Evolutionary conservation across 2,888 invertebrate species (phyloP).

Genomic region (Bedellia somnulentella): DNA sequence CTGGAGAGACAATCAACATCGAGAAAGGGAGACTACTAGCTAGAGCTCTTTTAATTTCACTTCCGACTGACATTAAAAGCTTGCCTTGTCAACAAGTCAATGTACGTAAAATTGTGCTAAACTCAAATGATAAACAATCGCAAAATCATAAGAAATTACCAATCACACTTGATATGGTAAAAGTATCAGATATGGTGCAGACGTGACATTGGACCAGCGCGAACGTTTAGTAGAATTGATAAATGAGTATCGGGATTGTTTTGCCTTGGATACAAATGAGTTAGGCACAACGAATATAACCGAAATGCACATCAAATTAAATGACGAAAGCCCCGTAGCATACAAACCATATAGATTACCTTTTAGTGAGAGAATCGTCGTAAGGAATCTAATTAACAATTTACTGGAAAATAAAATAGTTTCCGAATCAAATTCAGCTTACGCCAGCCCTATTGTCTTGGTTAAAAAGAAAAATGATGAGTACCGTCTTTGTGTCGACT

Average conservation of each 20-base stretch:
- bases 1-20: not conserved
- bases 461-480: conserved; percentile 13
- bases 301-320: conserved; percentile 4
- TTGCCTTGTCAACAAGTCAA: too few relatives aligned
- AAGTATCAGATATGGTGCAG: not conserved
- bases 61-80: too few relatives aligned
- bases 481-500: not conserved
- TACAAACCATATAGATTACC: conserved; percentile 7
- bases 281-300: conserved; percentile 1
- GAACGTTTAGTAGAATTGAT: not conserved
- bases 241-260: conserved; percentile 1
- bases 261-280: conserved; percentile 1
- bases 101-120: not conserved
- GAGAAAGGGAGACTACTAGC: not conserved
- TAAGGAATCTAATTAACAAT: conserved; percentile 6
- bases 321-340: conserved; percentile 7
- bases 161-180: too few relatives aligned
- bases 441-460: conserved; percentile 14
- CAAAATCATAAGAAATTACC: too few relatives aligned
- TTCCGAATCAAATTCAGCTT: conserved; percentile 10
- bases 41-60: not conserved
- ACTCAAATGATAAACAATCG: too few relatives aligned
- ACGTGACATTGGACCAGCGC: not conserved
- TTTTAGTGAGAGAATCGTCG: conserved; percentile 4
- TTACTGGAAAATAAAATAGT: conserved; percentile 2